phyloP scores from a whole-genome alignment of 2,888 invertebrate species.

The Dimorphilus gyrociliatus region DNA sequence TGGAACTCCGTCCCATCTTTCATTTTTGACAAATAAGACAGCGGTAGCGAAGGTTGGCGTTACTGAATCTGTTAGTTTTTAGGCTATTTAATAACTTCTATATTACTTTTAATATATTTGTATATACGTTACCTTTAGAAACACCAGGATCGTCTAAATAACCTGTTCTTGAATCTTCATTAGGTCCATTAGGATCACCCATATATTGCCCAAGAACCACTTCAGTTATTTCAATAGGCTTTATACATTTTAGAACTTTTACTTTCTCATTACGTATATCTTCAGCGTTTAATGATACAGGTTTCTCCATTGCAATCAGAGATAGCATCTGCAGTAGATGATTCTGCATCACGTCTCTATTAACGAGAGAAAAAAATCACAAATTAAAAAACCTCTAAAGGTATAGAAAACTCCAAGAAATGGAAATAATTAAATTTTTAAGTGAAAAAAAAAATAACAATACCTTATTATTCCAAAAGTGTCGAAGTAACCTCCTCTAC shows the following conservation, averaged over 20 bases:
- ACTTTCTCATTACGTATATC: slow-evolving; percentile 94
- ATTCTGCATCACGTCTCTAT: slow-evolving; percentile 96
- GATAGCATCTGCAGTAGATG: slow-evolving; percentile 91
- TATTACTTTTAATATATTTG: no score
- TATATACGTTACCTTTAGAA: slow-evolving; percentile 48
- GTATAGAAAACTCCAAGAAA: no score
- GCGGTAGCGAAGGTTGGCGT: slow-evolving; percentile 90
- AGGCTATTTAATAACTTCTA: no score
- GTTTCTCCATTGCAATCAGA: slow-evolving; percentile 95
- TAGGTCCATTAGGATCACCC: slow-evolving; percentile 58
- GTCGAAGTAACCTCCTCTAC: slow-evolving; percentile 96
- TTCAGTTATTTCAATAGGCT: slow-evolving; percentile 44
- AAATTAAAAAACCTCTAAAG: no score
- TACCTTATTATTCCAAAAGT: slow-evolving; percentile 78
- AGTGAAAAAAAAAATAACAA: no score
- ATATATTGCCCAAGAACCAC: slow-evolving; percentile 1
- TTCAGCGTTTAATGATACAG: slow-evolving; percentile 77
- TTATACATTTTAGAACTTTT: slow-evolving; percentile 76
- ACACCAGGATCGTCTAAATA: slow-evolving; percentile 92
- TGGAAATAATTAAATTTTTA: no score
- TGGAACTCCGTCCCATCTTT: slow-evolving; percentile 96
- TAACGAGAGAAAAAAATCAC: no score
- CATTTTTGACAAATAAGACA: slow-evolving; percentile 74
- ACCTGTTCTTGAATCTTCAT: slow-evolving; percentile 50
- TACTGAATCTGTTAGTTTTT: slow-evolving; percentile 45